phyloP scores from a whole-genome alignment of 2,888 invertebrate genomes.

The Syrista parreyssii region DNA sequence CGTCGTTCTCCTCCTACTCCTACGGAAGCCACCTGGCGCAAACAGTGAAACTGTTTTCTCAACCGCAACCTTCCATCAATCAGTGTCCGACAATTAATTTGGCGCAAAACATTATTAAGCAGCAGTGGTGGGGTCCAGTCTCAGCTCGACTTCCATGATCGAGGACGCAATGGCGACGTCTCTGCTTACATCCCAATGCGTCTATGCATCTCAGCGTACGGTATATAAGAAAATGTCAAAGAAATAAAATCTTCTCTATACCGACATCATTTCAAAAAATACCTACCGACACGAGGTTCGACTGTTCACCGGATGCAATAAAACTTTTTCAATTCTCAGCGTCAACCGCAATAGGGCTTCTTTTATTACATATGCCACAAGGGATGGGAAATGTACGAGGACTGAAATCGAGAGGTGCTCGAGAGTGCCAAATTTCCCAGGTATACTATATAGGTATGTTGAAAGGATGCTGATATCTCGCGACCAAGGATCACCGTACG shows the following conservation, averaged over 20 bases:
- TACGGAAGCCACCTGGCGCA: conserved; percentile 15
- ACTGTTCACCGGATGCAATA: not conserved
- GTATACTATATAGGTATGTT: too few relatives aligned
- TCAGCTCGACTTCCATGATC: not conserved
- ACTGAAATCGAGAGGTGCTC: too few relatives aligned
- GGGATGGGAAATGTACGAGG: not conserved
- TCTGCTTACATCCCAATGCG: not conserved
- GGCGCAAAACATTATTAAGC: not conserved
- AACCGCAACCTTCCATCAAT: conserved; percentile 8
- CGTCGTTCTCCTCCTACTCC: conserved; percentile 7
- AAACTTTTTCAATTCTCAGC: not conserved
- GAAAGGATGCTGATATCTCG: not conserved
- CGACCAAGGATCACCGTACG: not conserved
- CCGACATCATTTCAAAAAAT: too few relatives aligned
- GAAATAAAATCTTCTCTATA: not conserved
- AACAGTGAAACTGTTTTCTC: conserved; percentile 9
- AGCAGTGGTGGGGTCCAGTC: not conserved
- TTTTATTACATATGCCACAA: not conserved
- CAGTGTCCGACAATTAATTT: conserved; percentile 7
- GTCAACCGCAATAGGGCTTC: not conserved
- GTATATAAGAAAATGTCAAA: not conserved
- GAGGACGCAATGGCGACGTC: not conserved
- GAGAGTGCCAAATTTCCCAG: too few relatives aligned
- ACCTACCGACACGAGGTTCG: too few relatives aligned
- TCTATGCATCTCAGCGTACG: too few relatives aligned